These are phyloP conservation scores for Lasioglossum villosulum DNA, from an alignment of 2,888 invertebrate species.

Conservation along the genomic window DNA sequence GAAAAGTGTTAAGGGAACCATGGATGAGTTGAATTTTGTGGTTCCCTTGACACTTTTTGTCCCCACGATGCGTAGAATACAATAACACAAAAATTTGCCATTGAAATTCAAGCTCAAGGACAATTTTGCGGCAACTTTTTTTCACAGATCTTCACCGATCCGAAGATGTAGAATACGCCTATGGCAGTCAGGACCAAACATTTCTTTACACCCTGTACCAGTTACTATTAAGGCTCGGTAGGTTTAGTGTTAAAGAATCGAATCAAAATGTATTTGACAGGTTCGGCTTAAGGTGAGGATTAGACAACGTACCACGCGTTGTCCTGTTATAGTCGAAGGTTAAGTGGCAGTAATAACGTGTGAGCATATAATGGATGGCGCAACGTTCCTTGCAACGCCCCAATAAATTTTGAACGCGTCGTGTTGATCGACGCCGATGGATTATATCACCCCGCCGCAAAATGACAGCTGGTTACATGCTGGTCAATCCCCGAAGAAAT, in stretches of 20 bases:
- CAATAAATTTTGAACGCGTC: slow-evolving; percentile 36
- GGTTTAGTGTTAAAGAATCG: background rate
- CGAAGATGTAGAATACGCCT: too few relatives aligned
- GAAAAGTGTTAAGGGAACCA: too few relatives aligned
- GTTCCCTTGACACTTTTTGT: too few relatives aligned
- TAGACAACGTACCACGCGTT: background rate
- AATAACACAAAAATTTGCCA: too few relatives aligned
- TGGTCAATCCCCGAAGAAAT: slow-evolving; percentile 25
- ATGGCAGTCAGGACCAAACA: too few relatives aligned
- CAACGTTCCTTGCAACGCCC: slow-evolving; percentile 30
- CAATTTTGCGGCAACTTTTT: too few relatives aligned
- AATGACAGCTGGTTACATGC: slow-evolving; percentile 19
- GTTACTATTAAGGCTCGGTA: too few relatives aligned
- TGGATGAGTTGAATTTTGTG: too few relatives aligned
- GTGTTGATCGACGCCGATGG: slow-evolving; percentile 24
- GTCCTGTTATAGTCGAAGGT: background rate
- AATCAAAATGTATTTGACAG: background rate
- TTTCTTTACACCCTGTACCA: too few relatives aligned
- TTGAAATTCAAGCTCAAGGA: too few relatives aligned
- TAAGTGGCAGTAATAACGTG: slow-evolving; percentile 33
- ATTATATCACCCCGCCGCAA: slow-evolving; percentile 30
- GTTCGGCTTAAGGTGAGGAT: background rate
- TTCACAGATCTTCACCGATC: too few relatives aligned
- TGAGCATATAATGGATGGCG: slow-evolving; percentile 22
- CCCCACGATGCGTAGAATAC: too few relatives aligned